These are phyloP conservation scores for Spilosoma lubricipeda DNA, from an alignment of 2,888 invertebrate genomes.

Conservation along the genomic window DNA sequence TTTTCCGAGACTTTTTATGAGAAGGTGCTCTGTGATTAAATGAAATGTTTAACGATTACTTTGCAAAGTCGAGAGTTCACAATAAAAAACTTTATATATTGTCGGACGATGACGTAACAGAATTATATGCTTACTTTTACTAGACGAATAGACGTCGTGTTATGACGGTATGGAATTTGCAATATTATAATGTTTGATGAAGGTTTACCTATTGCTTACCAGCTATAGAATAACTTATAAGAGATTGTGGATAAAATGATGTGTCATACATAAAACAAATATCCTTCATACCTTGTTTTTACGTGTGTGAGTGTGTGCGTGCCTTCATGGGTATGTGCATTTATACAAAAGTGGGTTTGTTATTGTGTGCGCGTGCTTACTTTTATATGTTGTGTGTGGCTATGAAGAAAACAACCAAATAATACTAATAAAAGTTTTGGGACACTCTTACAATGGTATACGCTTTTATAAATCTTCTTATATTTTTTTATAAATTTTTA, in stretches of 20 bases:
- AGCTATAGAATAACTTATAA: not conserved
- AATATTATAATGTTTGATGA: not conserved
- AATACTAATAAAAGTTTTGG: too few relatives aligned
- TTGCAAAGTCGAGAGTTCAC: constrained; percentile 7
- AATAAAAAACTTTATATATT: constrained; percentile 22
- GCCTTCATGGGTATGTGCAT: not conserved
- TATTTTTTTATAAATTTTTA: too few relatives aligned
- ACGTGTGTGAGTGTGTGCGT: not conserved
- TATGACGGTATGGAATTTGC: constrained; percentile 2
- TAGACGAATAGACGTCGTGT: not conserved
- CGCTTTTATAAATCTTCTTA: too few relatives aligned
- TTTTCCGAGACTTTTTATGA: not conserved
- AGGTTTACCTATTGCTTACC: not conserved
- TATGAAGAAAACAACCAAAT: too few relatives aligned
- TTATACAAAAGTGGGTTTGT: too few relatives aligned
- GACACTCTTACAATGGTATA: too few relatives aligned
- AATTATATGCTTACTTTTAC: not conserved
- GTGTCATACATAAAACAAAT: not conserved
- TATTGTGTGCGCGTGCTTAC: too few relatives aligned
- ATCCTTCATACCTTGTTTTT: not conserved
- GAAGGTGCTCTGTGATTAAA: not conserved
- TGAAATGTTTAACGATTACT: constrained; percentile 12
- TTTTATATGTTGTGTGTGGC: too few relatives aligned
- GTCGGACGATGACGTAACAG: constrained; percentile 18
- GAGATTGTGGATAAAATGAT: not conserved